Conservation (phyloP, 2,113 vertebrate genomes). For the Ptilorrhoa leucosticta region DNA sequence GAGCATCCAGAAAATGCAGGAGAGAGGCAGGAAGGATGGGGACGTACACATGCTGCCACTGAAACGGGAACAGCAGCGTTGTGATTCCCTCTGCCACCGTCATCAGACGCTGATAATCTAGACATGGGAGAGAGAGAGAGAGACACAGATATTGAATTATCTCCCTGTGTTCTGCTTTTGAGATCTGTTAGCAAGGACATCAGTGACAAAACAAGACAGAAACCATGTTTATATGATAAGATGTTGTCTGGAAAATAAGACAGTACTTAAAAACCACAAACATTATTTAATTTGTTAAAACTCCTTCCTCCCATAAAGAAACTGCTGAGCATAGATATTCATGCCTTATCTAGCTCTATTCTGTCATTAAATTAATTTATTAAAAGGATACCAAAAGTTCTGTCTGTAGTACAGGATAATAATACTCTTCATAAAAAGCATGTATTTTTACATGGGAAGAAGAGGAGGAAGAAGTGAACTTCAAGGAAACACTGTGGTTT, state of each 20-base stretch:
- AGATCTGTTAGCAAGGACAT: not conserved
- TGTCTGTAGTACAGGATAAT: not conserved
- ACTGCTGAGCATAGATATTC: not conserved
- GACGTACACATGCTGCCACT: slow-evolving; percentile 97
- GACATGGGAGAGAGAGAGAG: not conserved
- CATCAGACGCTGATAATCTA: slow-evolving; percentile 97
- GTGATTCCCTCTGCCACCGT: slow-evolving; percentile 91
- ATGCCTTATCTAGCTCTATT: not conserved
- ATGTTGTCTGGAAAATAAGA: not conserved
- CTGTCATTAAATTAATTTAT: not conserved
- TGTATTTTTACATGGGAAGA: not conserved
- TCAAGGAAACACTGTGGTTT: not conserved
- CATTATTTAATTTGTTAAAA: not conserved
- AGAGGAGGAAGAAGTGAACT: not conserved
- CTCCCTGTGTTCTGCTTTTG: not conserved
- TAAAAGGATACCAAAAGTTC: not conserved
- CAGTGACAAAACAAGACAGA: not conserved
- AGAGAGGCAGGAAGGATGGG: slow-evolving; percentile 93
- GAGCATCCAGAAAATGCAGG: slow-evolving; percentile 93
- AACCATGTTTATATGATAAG: not conserved
- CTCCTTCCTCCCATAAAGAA: not conserved
- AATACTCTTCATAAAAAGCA: not conserved
- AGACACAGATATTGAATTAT: not conserved
- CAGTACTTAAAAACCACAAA: not conserved
- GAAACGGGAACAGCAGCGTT: slow-evolving; percentile 92